Percentiles rank a stretch among this genome's conserved stretches.
These are phyloP conservation scores for Drosophila borealis DNA, from an alignment of 2,888 invertebrate genomes.

Conservation along the genomic window DNA sequence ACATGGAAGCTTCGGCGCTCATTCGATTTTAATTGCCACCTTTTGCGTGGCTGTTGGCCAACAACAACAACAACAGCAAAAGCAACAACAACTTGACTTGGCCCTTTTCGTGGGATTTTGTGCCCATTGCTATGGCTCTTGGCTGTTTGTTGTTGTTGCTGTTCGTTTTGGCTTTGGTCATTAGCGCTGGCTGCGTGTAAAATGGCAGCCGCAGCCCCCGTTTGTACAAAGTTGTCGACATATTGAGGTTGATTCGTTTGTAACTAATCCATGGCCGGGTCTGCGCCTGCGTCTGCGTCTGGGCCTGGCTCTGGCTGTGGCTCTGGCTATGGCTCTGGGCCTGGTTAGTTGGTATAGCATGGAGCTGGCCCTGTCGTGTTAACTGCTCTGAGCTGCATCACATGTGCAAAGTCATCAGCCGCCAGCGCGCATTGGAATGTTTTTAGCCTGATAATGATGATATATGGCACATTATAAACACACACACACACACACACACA, in stretches of 20 bases:
- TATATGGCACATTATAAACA: slow-evolving; percentile 70
- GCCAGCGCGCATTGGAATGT: slow-evolving; percentile 57
- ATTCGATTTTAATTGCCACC: slow-evolving; percentile 82
- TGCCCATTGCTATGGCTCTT: slow-evolving; percentile 10
- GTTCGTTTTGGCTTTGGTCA: slow-evolving; percentile 61
- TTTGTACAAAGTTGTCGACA: slow-evolving; percentile 77
- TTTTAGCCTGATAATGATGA: slow-evolving; percentile 72
- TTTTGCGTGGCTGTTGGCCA: slow-evolving; percentile 64
- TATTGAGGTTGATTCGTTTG: slow-evolving; percentile 76
- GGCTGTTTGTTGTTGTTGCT: slow-evolving; percentile 39
- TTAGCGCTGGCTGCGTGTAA: slow-evolving; percentile 78
- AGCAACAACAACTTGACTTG: slow-evolving; percentile 28
- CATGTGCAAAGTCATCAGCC: slow-evolving; percentile 78
- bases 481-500: slow-evolving; percentile 29
- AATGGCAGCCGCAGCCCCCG: slow-evolving; percentile 67
- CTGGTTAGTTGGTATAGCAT: slow-evolving; percentile 20
- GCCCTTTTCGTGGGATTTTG: slow-evolving; percentile 78
- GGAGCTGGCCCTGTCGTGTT: slow-evolving; percentile 43
- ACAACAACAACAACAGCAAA: slow-evolving; percentile 15
- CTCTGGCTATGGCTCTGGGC: slow-evolving; percentile 1
- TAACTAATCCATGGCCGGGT: slow-evolving; percentile 64
- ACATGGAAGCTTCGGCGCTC: slow-evolving; percentile 81
- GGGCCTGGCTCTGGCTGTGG: too few relatives aligned
- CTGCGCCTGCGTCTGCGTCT: slow-evolving; percentile 7
- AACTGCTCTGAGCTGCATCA: slow-evolving; percentile 64